A percentile compares a stretch with the other conserved stretches of the same genome.
Conservation (phyloP, 2,888 invertebrate genomes). For the Eubasilissa splendida region DNA sequence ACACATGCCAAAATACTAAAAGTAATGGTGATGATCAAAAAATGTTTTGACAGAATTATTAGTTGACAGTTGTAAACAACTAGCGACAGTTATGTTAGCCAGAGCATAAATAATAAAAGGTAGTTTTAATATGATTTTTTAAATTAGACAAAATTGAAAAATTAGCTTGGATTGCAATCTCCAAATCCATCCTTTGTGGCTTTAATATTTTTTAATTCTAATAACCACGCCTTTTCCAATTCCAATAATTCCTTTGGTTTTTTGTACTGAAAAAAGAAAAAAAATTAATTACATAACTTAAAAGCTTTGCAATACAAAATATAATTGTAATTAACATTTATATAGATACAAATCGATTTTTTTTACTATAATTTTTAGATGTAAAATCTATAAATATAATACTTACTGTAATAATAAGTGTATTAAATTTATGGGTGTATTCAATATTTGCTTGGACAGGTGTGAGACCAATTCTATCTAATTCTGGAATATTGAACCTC, state of each 20-base stretch:
- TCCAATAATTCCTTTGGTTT: constrained; percentile 81
- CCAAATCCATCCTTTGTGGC: constrained; percentile 68
- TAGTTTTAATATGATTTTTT: too few relatives aligned
- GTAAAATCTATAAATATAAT: background rate
- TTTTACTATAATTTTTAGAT: too few relatives aligned
- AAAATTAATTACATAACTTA: background rate
- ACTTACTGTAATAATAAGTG: constrained; percentile 82
- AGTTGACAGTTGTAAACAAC: too few relatives aligned
- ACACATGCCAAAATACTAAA: too few relatives aligned
- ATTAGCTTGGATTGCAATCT: constrained; percentile 65
- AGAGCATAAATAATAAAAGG: too few relatives aligned
- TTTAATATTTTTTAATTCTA: constrained; percentile 67
- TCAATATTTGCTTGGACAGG: constrained; percentile 78
- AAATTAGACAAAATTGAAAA: background rate
- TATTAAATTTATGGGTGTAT: constrained; percentile 81
- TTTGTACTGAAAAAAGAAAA: constrained; percentile 76
- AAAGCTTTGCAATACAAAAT: too few relatives aligned
- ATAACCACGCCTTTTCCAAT: constrained; percentile 78
- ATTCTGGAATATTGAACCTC: constrained; percentile 79
- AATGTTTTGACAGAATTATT: too few relatives aligned
- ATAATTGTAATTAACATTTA: too few relatives aligned
- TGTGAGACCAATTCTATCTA: constrained; percentile 76
- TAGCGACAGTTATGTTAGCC: too few relatives aligned
- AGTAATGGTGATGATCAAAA: too few relatives aligned
- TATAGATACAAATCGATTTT: too few relatives aligned